These are phyloP conservation scores for Aphis craccivora DNA, from an alignment of 1,140 invertebrate genomes.

Conservation along the genomic window DNA sequence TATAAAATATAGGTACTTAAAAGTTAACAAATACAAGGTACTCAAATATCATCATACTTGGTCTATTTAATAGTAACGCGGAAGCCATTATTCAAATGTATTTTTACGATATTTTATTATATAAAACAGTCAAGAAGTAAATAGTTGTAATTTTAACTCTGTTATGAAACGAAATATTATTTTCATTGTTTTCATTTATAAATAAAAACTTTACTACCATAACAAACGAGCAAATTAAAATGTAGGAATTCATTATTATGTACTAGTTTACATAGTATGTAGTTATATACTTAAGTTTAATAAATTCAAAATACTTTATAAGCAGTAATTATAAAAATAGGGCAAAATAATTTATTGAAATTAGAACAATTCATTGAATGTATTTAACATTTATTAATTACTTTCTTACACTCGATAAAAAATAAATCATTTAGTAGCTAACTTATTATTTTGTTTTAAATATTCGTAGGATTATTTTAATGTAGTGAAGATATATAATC, in stretches of 20 bases:
- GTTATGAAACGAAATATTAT: not conserved
- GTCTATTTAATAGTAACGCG: not conserved
- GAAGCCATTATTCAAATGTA: not conserved
- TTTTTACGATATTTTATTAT: slow-evolving; percentile 19
- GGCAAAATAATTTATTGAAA: not conserved
- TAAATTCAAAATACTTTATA: not conserved
- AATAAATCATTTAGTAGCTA: not conserved
- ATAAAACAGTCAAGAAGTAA: slow-evolving; percentile 3
- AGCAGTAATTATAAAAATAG: not conserved
- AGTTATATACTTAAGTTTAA: not conserved
- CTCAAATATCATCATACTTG: not conserved
- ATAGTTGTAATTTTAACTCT: not conserved
- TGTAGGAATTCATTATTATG: not conserved
- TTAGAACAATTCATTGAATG: not conserved
- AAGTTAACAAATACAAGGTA: slow-evolving; percentile 2
- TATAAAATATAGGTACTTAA: slow-evolving; percentile 13
- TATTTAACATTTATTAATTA: not conserved
- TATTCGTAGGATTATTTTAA: not conserved
- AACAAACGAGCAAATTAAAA: not conserved
- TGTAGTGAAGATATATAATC: not conserved
- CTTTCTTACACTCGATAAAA: not conserved
- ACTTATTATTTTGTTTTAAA: not conserved
- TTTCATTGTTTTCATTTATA: not conserved
- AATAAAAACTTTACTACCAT: not conserved
- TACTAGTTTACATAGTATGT: not conserved